Percentiles rank a stretch among this genome's conserved stretches.
Evolutionary conservation across 2,888 invertebrate genomes (phyloP).

Genomic region (Elegia similella): DNA sequence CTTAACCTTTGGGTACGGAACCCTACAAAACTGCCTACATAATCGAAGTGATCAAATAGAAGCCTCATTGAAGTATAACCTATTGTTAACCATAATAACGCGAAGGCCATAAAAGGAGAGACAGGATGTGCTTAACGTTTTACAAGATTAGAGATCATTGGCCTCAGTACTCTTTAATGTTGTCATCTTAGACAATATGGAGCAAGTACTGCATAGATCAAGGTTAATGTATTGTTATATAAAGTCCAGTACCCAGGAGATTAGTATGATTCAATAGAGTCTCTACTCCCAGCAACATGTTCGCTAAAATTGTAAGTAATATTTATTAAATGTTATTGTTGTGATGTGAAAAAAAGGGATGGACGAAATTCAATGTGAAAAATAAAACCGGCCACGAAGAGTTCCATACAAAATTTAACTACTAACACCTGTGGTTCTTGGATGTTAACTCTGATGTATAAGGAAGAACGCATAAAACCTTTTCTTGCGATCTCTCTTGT

Average conservation of each 20-base stretch:
- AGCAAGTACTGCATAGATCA: slow-evolving; percentile 51
- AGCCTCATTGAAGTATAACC: too few species aligned
- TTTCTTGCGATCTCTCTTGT: too few species aligned
- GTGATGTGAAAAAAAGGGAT: too few species aligned
- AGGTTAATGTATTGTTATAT: slow-evolving; percentile 54
- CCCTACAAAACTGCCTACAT: background rate
- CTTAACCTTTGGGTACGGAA: too few species aligned
- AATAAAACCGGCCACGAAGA: too few species aligned
- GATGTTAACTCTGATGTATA: too few species aligned
- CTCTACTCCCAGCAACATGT: slow-evolving; percentile 54
- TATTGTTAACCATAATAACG: slow-evolving; percentile 2
- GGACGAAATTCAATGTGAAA: too few species aligned
- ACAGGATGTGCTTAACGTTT: slow-evolving; percentile 41
- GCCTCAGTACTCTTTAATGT: slow-evolving; percentile 34
- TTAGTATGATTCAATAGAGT: slow-evolving; percentile 41
- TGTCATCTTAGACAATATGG: slow-evolving; percentile 46
- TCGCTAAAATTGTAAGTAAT: slow-evolving; percentile 59
- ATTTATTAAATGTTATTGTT: too few species aligned
- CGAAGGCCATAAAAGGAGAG: slow-evolving; percentile 36
- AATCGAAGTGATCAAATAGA: background rate
- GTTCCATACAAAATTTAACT: too few species aligned
- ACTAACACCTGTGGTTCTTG: too few species aligned
- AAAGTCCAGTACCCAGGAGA: slow-evolving; percentile 40
- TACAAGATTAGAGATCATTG: slow-evolving; percentile 44
- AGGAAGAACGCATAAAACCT: too few species aligned